Evolutionary conservation across 2,113 vertebrate genomes (phyloP).

Genomic region (Pao palembangensis): DNA sequence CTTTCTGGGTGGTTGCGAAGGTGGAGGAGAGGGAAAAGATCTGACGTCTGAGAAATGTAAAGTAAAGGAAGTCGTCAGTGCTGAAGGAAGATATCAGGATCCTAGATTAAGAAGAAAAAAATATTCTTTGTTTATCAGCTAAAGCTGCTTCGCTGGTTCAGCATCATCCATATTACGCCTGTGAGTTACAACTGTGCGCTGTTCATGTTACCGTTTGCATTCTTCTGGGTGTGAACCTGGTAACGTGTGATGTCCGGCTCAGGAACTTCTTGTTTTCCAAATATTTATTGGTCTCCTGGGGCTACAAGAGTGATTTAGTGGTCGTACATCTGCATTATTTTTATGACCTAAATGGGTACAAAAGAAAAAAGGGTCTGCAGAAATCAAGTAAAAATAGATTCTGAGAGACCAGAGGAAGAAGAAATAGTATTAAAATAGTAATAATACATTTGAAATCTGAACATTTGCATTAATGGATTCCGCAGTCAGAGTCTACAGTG

Average conservation of each 20-base stretch:
- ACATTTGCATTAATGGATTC: constrained; percentile 11
- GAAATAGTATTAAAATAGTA: constrained; percentile 1
- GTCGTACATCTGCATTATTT: neutral
- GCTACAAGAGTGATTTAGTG: neutral
- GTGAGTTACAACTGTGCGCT: constrained; percentile 1
- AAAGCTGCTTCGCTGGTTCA: no score
- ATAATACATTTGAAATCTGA: constrained; percentile 27
- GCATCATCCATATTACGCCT: neutral
- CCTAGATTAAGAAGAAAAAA: neutral
- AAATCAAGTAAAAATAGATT: neutral
- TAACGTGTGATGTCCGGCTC: no score
- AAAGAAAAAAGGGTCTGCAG: no score
- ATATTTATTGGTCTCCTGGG: neutral
- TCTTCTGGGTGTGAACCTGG: no score
- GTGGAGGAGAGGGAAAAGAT: constrained; percentile 13
- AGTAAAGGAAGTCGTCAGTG: constrained; percentile 51
- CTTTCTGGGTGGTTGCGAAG: constrained; percentile 49
- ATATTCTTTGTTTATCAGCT: neutral
- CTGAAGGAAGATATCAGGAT: constrained; percentile 18
- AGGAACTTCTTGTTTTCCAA: neutral
- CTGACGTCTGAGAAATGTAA: constrained; percentile 5
- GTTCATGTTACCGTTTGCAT: neutral
- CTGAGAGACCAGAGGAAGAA: constrained; percentile 1
- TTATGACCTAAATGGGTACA: neutral
- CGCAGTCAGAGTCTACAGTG: constrained; percentile 23